Conservation (phyloP, 2,888 invertebrate species). For the Eilema depressum region DNA sequence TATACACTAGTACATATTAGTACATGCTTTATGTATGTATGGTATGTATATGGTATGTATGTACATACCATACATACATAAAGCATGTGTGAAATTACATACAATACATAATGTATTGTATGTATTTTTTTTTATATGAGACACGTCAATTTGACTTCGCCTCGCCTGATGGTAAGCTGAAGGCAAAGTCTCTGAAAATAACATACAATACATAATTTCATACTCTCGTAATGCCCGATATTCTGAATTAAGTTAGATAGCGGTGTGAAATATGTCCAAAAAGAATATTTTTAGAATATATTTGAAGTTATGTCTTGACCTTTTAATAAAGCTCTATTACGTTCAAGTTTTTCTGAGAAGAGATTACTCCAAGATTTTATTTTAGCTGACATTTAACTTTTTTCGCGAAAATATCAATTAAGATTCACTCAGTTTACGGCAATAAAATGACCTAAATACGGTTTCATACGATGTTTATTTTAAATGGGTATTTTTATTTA, state of each 20-base stretch:
- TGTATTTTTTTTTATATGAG: too few relatives aligned
- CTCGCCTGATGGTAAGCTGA: too few relatives aligned
- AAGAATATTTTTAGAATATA: background rate
- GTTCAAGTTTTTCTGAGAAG: background rate
- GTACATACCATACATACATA: too few relatives aligned
- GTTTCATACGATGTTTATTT: background rate
- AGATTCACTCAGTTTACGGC: background rate
- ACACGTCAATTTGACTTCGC: too few relatives aligned
- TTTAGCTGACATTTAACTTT: slow-evolving; percentile 3
- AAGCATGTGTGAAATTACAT: too few relatives aligned
- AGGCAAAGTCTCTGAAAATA: too few relatives aligned
- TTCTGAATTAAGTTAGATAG: background rate
- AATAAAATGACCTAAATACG: background rate
- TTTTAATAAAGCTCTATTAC: slow-evolving; percentile 1
- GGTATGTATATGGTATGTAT: too few relatives aligned
- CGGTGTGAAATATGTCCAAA: background rate
- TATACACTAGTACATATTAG: too few relatives aligned
- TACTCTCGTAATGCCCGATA: background rate
- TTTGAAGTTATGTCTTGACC: background rate
- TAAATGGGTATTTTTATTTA: background rate
- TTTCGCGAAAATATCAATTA: background rate
- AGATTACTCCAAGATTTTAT: slow-evolving; percentile 2
- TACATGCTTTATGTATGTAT: too few relatives aligned
- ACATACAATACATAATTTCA: too few relatives aligned
- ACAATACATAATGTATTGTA: too few relatives aligned